Base-by-base conservation (phyloP, 2,888 invertebrate species). In the Drosophila nigritarsus region DNA sequence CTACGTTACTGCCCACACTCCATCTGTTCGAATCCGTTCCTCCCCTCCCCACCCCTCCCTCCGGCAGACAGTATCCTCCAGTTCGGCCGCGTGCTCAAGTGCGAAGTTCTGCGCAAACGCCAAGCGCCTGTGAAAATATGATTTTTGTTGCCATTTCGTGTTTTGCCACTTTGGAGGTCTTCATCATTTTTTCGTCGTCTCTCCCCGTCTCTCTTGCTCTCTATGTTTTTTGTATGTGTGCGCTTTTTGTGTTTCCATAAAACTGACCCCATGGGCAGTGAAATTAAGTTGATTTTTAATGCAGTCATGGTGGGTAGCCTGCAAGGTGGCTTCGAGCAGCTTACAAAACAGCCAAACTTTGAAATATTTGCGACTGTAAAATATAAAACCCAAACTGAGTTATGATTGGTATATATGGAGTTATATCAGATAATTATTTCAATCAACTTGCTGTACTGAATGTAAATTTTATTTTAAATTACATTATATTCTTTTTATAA, bases 81-180 rank as follows among this genome's bases (percentile, higher is more conserved):
- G 45, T n/a, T 27, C 56, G 55, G 72, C 82, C 78, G 63, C 78
- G 78, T 78, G 79, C 78, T 85, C 90, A 87, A 90, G 87, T 87
- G 87, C 90, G 87, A 87, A 87, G 90, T 89, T 90, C 90, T 87
- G 87, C 90, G 90, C 87, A 87, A 90, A 87, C 90, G 90, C 88
- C 90, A 90, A 87, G 87, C 87, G 87, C 87, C 87, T 87, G 90
- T 87, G 90, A 87, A 87, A 89, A 87, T 90, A 89, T 90, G 87
- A 90, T 87, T 90, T 87, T 90, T 89, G 90, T 87, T 87, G 87
- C 87, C 87, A 90, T 87, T 89, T 90, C 85, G 87, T 90, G 89
- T 86, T 86, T 86, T 90, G 88, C 87, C 90, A 89, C 88, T 81
- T 86, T 90, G 87, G 90, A 90, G 87, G 90, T 87, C 91, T 90